Evolutionary conservation across 2,888 invertebrate species (phyloP).

Genomic region (Caenorhabditis sp.): DNA sequence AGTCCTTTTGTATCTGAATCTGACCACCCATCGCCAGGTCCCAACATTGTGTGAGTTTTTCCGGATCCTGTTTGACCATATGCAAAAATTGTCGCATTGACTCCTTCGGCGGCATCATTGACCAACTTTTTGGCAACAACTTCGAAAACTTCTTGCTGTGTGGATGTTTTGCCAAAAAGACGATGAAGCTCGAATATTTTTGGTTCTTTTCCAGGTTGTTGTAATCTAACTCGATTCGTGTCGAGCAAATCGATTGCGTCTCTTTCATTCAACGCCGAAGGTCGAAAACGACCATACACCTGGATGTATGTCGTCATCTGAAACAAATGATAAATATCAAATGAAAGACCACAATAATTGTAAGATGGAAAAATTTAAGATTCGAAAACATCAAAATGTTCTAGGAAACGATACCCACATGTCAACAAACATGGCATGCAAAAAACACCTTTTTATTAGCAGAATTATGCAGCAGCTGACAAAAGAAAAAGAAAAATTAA

Average conservation of each 20-base stretch:
- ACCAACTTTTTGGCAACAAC: slow-evolving; percentile 71
- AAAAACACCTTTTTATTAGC: no score
- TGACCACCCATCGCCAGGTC: slow-evolving; percentile 53
- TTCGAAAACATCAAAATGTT: no score
- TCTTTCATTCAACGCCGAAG: slow-evolving; percentile 9
- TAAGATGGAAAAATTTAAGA: no score
- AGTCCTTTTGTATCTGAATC: slow-evolving; percentile 71
- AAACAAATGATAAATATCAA: neutral
- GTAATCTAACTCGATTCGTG: slow-evolving; percentile 6
- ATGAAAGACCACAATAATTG: no score
- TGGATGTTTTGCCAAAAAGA: slow-evolving; percentile 6
- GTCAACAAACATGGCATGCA: no score
- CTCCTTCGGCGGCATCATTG: slow-evolving; percentile 72
- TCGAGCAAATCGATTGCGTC: slow-evolving; percentile 9
- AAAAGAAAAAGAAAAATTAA: slow-evolving; percentile 6
- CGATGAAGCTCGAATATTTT: slow-evolving; percentile 28
- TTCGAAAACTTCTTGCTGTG: slow-evolving; percentile 66
- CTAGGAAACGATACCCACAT: no score
- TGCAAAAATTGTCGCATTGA: slow-evolving; percentile 74
- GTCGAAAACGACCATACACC: slow-evolving; percentile 22
- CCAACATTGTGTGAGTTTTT: slow-evolving; percentile 74
- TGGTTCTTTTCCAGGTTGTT: slow-evolving; percentile 4
- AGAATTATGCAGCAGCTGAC: neutral
- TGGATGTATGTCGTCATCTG: slow-evolving; percentile 22
- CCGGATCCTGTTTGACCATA: slow-evolving; percentile 73